phyloP scores from a whole-genome alignment of 2,888 invertebrate species.

The Cephus pygmeus region DNA sequence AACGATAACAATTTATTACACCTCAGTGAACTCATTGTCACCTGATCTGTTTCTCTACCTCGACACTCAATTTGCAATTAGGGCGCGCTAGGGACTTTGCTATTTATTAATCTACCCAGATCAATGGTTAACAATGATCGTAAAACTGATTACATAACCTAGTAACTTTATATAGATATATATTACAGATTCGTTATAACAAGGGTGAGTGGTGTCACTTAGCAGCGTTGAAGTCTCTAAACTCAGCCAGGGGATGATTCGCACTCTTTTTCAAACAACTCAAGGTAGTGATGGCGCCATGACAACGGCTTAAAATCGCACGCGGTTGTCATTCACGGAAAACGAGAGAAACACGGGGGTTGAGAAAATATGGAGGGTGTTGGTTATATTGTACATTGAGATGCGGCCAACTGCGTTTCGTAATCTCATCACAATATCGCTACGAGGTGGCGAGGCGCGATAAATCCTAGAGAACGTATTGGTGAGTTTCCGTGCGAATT shows the following conservation, averaged over 20 bases:
- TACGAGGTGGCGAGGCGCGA: slow-evolving; percentile 61
- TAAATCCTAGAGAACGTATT: slow-evolving; percentile 45
- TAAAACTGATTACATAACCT: neutral
- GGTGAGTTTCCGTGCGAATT: neutral
- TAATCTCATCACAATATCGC: slow-evolving; percentile 78
- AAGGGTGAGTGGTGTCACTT: neutral
- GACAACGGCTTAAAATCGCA: slow-evolving; percentile 1
- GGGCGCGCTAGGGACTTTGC: slow-evolving; percentile 9
- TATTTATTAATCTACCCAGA: neutral
- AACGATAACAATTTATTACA: slow-evolving; percentile 29
- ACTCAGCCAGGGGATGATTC: neutral
- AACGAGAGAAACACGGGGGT: slow-evolving; percentile 32
- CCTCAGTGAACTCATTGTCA: slow-evolving; percentile 30
- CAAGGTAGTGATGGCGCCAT: neutral
- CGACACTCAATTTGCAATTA: slow-evolving; percentile 16
- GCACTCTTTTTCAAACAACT: neutral
- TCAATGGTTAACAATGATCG: neutral
- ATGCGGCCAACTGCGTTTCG: slow-evolving; percentile 74
- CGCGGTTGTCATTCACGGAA: neutral
- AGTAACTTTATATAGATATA: neutral
- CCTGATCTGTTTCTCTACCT: slow-evolving; percentile 23
- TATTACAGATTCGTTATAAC: neutral
- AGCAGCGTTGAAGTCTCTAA: neutral
- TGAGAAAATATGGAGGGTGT: slow-evolving; percentile 28
- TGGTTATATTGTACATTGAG: slow-evolving; percentile 67